Conservation (phyloP, 2,797 vertebrate species). For the Microctenopoma steveboyesi region DNA sequence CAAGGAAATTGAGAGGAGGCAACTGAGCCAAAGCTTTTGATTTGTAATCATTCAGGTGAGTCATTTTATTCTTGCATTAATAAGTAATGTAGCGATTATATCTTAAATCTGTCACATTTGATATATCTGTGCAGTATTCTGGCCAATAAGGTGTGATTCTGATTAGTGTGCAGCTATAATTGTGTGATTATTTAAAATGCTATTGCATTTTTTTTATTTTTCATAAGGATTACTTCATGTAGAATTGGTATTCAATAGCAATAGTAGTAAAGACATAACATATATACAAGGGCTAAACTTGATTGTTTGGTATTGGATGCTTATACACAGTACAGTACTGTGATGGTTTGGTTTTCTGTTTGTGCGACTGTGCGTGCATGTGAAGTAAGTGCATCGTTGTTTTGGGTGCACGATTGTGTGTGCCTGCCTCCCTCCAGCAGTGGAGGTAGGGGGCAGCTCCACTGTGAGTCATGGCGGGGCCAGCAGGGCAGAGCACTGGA, state of each 20-base stretch:
- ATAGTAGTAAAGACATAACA: background rate
- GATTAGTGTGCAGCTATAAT: background rate
- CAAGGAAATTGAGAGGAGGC: slow-evolving; percentile 28
- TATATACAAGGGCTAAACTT: background rate
- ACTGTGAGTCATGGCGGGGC: slow-evolving; percentile 75
- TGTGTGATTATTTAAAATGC: background rate
- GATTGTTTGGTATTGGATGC: too few species aligned
- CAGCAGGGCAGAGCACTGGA: slow-evolving; percentile 66
- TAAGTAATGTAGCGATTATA: background rate
- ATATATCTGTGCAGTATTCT: slow-evolving; percentile 5
- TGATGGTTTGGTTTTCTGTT: slow-evolving; percentile 15
- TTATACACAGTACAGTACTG: too few species aligned
- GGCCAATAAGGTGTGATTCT: background rate
- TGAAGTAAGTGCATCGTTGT: slow-evolving; percentile 31
- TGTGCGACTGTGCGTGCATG: slow-evolving; percentile 25
- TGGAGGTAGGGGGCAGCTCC: slow-evolving; percentile 50
- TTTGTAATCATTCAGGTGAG: slow-evolving; percentile 64
- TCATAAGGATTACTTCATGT: background rate
- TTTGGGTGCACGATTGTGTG: slow-evolving; percentile 8
- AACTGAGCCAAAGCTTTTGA: slow-evolving; percentile 36
- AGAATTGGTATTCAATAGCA: background rate
- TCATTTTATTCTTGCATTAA: slow-evolving; percentile 33
- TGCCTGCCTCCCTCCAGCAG: slow-evolving; percentile 1
- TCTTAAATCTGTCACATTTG: background rate
- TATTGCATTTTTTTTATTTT: background rate